phyloP scores from a whole-genome alignment of 2,888 invertebrate species.

The Spodoptera littoralis region DNA sequence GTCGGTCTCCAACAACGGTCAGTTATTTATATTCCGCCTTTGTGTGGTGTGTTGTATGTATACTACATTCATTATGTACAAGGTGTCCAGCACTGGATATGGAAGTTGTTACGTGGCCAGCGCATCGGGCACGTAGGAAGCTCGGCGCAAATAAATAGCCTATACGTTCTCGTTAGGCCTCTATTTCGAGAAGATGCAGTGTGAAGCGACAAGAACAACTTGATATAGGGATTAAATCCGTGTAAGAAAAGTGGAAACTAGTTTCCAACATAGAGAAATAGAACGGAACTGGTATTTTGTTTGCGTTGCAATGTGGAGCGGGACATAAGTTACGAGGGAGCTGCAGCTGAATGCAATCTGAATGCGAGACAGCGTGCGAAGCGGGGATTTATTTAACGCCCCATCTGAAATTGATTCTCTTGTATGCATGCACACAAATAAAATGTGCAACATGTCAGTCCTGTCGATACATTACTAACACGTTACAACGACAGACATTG shows the following conservation, averaged over 20 bases:
- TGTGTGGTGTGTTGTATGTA: slow-evolving; percentile 61
- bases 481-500: slow-evolving; percentile 9
- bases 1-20: slow-evolving; percentile 39
- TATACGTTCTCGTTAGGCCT: slow-evolving; percentile 74
- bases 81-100: slow-evolving; percentile 68
- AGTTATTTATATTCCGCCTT: slow-evolving; percentile 60
- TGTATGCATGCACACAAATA: slow-evolving; percentile 61
- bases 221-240: slow-evolving; percentile 53
- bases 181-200: slow-evolving; percentile 66
- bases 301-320: slow-evolving; percentile 53
- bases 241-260: slow-evolving; percentile 51
- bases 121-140: slow-evolving; percentile 70
- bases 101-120: slow-evolving; percentile 71
- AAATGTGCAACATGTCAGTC: slow-evolving; percentile 59
- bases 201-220: slow-evolving; percentile 50
- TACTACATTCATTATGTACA: slow-evolving; percentile 67
- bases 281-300: slow-evolving; percentile 51
- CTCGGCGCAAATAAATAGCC: slow-evolving; percentile 74
- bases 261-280: slow-evolving; percentile 46
- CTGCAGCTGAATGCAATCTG: slow-evolving; percentile 71
- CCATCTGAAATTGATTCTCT: slow-evolving; percentile 66
- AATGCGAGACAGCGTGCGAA: slow-evolving; percentile 63
- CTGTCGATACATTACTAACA: slow-evolving; percentile 41
- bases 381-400: slow-evolving; percentile 69
- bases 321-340: slow-evolving; percentile 65